phyloP scores from a whole-genome alignment of 2,888 invertebrate genomes.

The Platypus cylindrus region DNA sequence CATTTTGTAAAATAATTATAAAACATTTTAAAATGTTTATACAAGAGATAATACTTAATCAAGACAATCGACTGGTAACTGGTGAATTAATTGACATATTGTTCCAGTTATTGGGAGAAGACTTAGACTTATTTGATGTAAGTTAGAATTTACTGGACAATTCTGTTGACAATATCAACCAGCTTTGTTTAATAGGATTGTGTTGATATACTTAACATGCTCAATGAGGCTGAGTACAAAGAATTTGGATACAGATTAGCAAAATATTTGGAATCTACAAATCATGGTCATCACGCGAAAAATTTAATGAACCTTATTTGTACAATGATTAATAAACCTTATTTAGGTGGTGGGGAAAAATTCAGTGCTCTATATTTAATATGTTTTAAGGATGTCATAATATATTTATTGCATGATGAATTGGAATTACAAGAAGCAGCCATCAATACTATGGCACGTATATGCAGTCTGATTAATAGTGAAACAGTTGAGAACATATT shows the following conservation, averaged over 20 bases:
- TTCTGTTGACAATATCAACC: not conserved
- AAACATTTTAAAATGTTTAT: constrained; percentile 9
- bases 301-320: constrained; percentile 18
- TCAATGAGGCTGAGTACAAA: constrained; percentile 18
- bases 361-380: constrained; percentile 17
- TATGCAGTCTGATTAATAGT: constrained; percentile 17
- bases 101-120: constrained; percentile 15
- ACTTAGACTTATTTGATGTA: constrained; percentile 18
- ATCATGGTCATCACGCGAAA: constrained; percentile 15
- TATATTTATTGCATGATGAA: constrained; percentile 17
- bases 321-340: constrained; percentile 15
- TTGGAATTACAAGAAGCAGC: constrained; percentile 13
- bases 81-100: constrained; percentile 18
- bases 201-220: constrained; percentile 18
- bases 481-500: constrained; percentile 15
- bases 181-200: constrained; percentile 17
- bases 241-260: constrained; percentile 18
- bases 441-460: constrained; percentile 15
- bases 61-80: constrained; percentile 17
- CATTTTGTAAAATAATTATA: constrained; percentile 6
- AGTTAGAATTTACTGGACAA: not conserved
- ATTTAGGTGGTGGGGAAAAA: constrained; percentile 15
- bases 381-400: constrained; percentile 16
- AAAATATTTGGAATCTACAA: constrained; percentile 17
- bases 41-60: constrained; percentile 11